These are phyloP conservation scores for Brachionus manjavacas DNA, from an alignment of 1,140 invertebrate species.

Conservation along the genomic window DNA sequence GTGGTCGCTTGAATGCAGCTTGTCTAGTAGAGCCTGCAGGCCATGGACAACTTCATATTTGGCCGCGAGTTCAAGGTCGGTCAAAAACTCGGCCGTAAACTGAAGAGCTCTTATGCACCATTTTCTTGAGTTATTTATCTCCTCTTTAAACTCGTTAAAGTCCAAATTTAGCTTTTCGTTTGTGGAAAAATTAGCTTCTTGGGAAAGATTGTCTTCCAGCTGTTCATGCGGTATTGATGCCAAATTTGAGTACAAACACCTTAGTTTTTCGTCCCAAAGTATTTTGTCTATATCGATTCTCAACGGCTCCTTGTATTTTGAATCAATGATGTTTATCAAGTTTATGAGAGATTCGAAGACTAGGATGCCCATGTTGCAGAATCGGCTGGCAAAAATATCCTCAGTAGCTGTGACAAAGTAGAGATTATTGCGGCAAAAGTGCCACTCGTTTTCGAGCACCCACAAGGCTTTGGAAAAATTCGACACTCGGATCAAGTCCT, in stretches of 20 bases:
- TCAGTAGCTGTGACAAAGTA: slow-evolving; percentile 37
- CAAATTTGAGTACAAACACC: neutral
- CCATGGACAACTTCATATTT: neutral
- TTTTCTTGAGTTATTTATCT: slow-evolving; percentile 10
- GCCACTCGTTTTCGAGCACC: slow-evolving; percentile 32
- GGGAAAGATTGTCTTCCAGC: neutral
- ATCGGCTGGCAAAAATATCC: slow-evolving; percentile 27
- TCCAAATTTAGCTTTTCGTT: neutral
- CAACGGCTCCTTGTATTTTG: slow-evolving; percentile 8
- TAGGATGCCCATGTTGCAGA: neutral
- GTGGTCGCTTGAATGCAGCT: neutral
- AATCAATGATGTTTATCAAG: neutral
- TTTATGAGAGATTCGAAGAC: neutral
- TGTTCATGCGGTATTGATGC: neutral
- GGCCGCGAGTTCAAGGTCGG: slow-evolving; percentile 24
- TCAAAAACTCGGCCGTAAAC: neutral
- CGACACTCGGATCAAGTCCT: neutral
- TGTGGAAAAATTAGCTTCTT: no score
- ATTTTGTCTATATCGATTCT: neutral
- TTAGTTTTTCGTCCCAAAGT: neutral
- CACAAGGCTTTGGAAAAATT: slow-evolving; percentile 28
- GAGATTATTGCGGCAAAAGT: slow-evolving; percentile 38
- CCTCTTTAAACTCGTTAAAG: slow-evolving; percentile 14
- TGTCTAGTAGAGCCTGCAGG: neutral
- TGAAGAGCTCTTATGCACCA: neutral